phyloP scores from a whole-genome alignment of 2,888 invertebrate genomes.

The Microctonus aethiopoides region DNA sequence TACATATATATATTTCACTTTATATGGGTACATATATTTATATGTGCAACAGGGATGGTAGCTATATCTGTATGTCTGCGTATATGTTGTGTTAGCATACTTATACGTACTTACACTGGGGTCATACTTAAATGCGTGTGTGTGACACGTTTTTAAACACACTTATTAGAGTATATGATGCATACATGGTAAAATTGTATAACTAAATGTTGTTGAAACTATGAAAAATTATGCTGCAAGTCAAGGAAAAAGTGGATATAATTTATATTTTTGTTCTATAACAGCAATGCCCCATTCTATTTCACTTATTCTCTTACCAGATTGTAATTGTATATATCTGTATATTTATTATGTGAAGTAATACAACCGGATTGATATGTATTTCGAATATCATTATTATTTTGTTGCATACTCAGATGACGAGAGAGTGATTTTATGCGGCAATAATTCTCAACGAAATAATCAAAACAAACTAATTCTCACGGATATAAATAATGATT shows the following conservation, averaged over 20 bases:
- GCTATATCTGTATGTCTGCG: constrained; percentile 1
- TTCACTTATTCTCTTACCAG: not conserved
- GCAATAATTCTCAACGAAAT: not conserved
- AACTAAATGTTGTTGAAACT: not conserved
- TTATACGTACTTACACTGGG: constrained; percentile 1
- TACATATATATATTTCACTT: too few species aligned
- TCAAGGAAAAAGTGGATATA: too few species aligned
- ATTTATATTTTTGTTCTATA: not conserved
- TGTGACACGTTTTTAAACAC: too few species aligned
- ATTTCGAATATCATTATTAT: not conserved
- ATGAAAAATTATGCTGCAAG: not conserved
- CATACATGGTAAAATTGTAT: too few species aligned
- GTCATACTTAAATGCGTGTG: constrained; percentile 16
- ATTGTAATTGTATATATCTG: too few species aligned
- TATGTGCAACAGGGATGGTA: constrained; percentile 6
- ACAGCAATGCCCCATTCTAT: not conserved
- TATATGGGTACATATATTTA: not conserved
- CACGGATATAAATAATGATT: not conserved
- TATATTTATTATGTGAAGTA: not conserved
- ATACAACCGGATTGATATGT: not conserved
- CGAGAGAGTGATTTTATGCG: not conserved
- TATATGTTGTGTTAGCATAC: not conserved
- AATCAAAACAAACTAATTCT: not conserved
- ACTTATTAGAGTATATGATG: too few species aligned
- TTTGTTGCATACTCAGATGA: not conserved